Conservation (phyloP, 2,888 invertebrate species). For the Nebria salina region DNA sequence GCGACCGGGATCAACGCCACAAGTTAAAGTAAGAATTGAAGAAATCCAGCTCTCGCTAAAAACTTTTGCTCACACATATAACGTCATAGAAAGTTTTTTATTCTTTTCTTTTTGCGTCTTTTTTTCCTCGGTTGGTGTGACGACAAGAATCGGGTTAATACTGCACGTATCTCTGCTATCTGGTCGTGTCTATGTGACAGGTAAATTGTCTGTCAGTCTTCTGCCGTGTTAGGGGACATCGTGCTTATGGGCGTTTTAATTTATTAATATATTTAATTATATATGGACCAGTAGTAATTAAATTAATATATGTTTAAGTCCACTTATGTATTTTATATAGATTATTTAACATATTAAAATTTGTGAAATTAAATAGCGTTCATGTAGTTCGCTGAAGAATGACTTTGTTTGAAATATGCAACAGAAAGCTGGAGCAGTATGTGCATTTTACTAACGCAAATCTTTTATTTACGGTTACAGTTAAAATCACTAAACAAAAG, state of each 20-base stretch:
- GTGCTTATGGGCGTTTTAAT: constrained; percentile 13
- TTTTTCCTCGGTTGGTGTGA: background rate
- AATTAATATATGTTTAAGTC: background rate
- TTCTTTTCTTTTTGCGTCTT: background rate
- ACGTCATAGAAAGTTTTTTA: constrained; percentile 18
- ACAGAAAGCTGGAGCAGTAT: too few species aligned
- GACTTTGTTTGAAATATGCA: too few species aligned
- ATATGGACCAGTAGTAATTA: background rate
- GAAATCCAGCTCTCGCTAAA: constrained; percentile 44
- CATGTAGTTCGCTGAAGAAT: too few species aligned
- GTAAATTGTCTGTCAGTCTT: constrained; percentile 17
- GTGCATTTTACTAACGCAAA: too few species aligned
- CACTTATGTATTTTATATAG: too few species aligned
- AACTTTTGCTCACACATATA: constrained; percentile 47
- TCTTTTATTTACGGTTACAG: too few species aligned
- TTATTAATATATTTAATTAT: background rate
- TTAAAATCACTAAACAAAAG: too few species aligned
- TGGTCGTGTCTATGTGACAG: background rate
- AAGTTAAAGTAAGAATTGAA: constrained; percentile 47
- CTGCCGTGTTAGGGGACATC: background rate
- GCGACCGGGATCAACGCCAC: constrained; percentile 49
- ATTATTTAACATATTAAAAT: too few species aligned
- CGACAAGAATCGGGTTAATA: constrained; percentile 27
- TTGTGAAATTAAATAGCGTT: too few species aligned
- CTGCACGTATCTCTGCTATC: constrained; percentile 5